phyloP scores from a whole-genome alignment of 2,797 vertebrate species.

The Liasis olivaceus region DNA sequence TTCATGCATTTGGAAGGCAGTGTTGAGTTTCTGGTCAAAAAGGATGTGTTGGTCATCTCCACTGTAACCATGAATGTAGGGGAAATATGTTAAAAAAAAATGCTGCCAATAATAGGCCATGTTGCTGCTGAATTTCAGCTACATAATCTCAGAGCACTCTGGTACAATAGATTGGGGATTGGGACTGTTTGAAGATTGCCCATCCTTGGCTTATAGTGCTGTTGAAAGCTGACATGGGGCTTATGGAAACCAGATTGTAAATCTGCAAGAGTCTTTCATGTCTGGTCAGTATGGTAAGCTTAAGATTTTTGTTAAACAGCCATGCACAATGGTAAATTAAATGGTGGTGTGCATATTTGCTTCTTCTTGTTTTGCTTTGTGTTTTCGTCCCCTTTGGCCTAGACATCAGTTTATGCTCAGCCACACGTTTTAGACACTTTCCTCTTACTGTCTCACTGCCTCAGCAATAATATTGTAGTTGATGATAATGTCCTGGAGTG shows the following conservation, averaged over 20 bases:
- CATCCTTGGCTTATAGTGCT: not conserved
- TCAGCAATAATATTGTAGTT: not conserved
- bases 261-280: not conserved
- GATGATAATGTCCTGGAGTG: not conserved
- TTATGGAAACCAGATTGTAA: not conserved
- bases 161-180: not conserved
- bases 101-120: not conserved
- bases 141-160: not conserved
- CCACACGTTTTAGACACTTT: not conserved
- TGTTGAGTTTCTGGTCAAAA: not conserved
- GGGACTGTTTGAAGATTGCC: not conserved
- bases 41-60: not conserved
- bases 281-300: not conserved
- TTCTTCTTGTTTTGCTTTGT: not conserved
- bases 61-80: not conserved
- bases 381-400: not conserved
- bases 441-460: not conserved
- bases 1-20: not conserved
- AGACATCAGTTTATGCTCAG: not conserved
- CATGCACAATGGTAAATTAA: not conserved
- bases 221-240: not conserved
- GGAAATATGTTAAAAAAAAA: not conserved
- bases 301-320: not conserved
- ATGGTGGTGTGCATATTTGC: not conserved
- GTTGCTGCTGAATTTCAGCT: not conserved